These are phyloP conservation scores for Ceyx margarethae DNA, from an alignment of 2,113 vertebrate species.

Conservation along the genomic window DNA sequence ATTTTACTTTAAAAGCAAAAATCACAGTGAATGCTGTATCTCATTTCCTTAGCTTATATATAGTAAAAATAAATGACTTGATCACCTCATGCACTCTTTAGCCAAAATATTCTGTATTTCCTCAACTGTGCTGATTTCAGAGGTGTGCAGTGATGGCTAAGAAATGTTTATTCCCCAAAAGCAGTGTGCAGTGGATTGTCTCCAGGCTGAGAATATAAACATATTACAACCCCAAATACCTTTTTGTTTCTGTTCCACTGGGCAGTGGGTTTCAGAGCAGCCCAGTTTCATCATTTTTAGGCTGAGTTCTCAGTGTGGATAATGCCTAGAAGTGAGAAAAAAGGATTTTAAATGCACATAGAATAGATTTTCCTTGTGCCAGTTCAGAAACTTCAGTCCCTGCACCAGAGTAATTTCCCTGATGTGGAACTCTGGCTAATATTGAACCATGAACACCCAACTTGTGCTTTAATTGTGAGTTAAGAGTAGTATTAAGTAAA, in stretches of 20 bases:
- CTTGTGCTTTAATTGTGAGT: neutral
- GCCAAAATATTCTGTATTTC: neutral
- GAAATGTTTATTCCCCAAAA: neutral
- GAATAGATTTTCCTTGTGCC: neutral
- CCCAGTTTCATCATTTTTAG: neutral
- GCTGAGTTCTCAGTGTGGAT: neutral
- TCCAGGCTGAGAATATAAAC: neutral
- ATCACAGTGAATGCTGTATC: neutral
- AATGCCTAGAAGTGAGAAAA: neutral
- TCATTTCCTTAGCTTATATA: neutral
- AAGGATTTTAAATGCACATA: neutral
- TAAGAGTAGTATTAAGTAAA: no score
- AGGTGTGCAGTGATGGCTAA: neutral
- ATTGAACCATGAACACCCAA: neutral
- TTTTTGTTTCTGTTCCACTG: neutral
- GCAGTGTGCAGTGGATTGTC: neutral
- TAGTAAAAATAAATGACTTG: neutral
- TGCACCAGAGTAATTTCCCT: neutral
- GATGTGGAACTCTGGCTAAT: neutral
- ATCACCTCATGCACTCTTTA: neutral
- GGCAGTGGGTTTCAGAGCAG: neutral
- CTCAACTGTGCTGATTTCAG: neutral
- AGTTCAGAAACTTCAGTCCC: neutral
- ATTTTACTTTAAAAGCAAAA: neutral
- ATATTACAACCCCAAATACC: neutral